These are phyloP conservation scores for Oryzias woworae DNA, from an alignment of 2,113 vertebrate genomes.

Conservation along the genomic window DNA sequence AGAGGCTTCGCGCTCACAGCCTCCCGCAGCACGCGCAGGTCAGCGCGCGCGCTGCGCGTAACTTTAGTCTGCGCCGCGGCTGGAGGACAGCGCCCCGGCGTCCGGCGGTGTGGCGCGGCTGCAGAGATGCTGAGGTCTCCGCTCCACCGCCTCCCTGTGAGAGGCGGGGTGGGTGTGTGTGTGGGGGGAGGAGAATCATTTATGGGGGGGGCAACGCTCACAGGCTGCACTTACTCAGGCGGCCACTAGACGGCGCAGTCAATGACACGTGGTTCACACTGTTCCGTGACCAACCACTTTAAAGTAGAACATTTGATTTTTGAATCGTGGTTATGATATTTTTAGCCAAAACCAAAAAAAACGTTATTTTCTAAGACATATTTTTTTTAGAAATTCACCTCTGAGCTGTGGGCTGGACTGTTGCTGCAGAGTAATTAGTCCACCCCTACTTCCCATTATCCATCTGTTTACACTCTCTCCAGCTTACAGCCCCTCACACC, in stretches of 20 bases:
- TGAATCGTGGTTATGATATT: too few relatives aligned
- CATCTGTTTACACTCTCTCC: too few relatives aligned
- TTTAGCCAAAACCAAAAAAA: too few relatives aligned
- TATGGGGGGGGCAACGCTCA: background rate
- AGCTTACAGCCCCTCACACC: too few relatives aligned
- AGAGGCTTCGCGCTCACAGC: slow-evolving; percentile 43
- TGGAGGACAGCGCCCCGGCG: slow-evolving; percentile 26
- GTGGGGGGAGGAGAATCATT: too few relatives aligned
- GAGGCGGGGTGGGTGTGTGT: too few relatives aligned
- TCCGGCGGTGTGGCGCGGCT: background rate
- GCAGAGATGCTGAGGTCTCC: slow-evolving; percentile 28
- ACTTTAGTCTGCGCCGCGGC: slow-evolving; percentile 49
- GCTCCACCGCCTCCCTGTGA: slow-evolving; percentile 57
- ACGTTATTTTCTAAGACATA: too few relatives aligned
- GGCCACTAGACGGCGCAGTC: slow-evolving; percentile 57
- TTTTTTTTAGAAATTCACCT: too few relatives aligned
- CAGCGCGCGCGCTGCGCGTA: slow-evolving; percentile 36
- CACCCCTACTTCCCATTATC: too few relatives aligned
- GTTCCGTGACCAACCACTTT: slow-evolving; percentile 37
- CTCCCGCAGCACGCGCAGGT: slow-evolving; percentile 42
- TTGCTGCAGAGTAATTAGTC: too few relatives aligned
- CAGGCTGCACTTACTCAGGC: background rate
- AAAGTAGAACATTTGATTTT: too few relatives aligned
- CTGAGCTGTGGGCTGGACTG: too few relatives aligned
- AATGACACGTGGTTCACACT: slow-evolving; percentile 1